Evolutionary conservation across 1,140 invertebrate genomes (phyloP), one percentile per base, ranked within the genome.

Genomic region (Orchesella cincta): DNA sequence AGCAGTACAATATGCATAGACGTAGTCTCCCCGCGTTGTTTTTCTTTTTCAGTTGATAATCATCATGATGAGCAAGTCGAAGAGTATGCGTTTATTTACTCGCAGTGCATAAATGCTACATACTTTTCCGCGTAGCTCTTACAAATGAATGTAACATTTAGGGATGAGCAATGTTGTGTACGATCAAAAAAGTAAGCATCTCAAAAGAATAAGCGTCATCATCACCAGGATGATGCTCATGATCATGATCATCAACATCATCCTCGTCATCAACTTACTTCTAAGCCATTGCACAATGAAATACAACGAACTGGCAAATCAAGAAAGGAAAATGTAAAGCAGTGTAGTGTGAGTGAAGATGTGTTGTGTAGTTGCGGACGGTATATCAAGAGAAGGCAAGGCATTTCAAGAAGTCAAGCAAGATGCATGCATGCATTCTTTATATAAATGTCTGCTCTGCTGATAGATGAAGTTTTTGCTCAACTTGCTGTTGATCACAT

Each of bases 161-260:
- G 39, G 39, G 39, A 8, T 46, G 39, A 46, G 18, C 39, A 46
- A 46, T 46, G 39, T 46, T 18, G 39, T 46, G 39, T 46, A 46
- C 18, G 39, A 46, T 46, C 39, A 46, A 46, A 46, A 8, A 18
- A 46, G 39, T 18, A 46, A 18, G 26, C 14, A n/a, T n/a, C n/a
- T n/a, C n/a, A 26, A 57, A 23, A 57, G 54, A 57, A 57, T 14
- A 57, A 57, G n/a, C 12, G n/a, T n/a, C n/a, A n/a, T n/a, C n/a
- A n/a, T n/a, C n/a, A n/a, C n/a, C n/a, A 14, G 28, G 33, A 67
- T 67, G 23, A 67, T 31, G 12, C 29, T 33, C 62, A 67, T 67
- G 28, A 67, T 28, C 54, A 62, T 67, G 28, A 67, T 31, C 62
- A 67, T 67, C 62, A 67, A 67, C 62, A 67, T 67, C 54, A 12